Percentiles rank a stretch among this genome's conserved stretches.
Conservation (phyloP, 2,888 invertebrate genomes). For the Drosophila falleni region DNA sequence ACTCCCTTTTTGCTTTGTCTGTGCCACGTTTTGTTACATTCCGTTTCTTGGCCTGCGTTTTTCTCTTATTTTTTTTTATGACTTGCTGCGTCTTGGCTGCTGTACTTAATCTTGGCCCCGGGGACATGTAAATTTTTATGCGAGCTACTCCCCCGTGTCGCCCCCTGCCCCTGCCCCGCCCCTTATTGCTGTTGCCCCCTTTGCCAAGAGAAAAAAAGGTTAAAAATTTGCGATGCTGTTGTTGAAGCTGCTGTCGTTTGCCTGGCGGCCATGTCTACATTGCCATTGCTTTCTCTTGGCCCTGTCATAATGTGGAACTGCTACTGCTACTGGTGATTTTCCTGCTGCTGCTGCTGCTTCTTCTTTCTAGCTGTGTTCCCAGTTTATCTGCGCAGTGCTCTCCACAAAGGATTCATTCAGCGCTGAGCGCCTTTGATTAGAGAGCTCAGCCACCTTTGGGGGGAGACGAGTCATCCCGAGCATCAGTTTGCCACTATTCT, state of each 20-base stretch:
- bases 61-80: conserved; percentile 46
- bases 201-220: conserved; percentile 23
- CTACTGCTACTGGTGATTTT: conserved; percentile 5
- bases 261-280: conserved; percentile 78
- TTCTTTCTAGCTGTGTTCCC: conserved; percentile 21
- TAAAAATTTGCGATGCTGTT: conserved; percentile 22
- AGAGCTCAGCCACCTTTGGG: conserved; percentile 75
- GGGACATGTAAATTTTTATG: conserved; percentile 84
- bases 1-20: neutral
- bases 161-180: neutral
- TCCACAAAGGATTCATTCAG: conserved; percentile 82
- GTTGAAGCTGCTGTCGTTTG: conserved; percentile 42
- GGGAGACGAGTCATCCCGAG: too few species aligned
- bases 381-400: conserved; percentile 71
- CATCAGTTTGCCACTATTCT: conserved; percentile 60
- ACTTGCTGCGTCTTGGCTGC: conserved; percentile 68
- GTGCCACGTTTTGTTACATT: conserved; percentile 31
- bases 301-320: conserved; percentile 45
- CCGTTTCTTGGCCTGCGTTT: conserved; percentile 17
- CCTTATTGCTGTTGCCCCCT: neutral
- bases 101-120: conserved; percentile 83
- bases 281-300: conserved; percentile 70
- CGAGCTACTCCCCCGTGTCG: conserved; percentile 49
- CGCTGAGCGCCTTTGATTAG: conserved; percentile 79
- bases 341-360: neutral